Conservation (phyloP, 2,888 invertebrate genomes). For the Ischnus inquisitorius region DNA sequence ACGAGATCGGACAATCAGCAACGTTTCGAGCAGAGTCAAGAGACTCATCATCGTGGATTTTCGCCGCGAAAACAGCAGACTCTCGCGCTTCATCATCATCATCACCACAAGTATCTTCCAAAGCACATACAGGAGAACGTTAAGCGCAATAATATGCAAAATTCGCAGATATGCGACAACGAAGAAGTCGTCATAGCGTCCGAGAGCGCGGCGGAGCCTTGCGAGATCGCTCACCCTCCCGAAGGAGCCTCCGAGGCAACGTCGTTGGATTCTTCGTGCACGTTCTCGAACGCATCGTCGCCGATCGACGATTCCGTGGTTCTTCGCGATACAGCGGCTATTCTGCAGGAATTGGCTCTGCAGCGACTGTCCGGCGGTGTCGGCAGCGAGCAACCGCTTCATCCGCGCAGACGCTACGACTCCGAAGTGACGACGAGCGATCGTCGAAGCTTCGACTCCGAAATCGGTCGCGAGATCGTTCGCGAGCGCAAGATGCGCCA, state of each 20-base stretch:
- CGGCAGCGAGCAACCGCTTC: slow-evolving; percentile 75
- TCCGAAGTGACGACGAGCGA: slow-evolving; percentile 77
- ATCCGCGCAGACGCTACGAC: slow-evolving; percentile 77
- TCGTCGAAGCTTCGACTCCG: slow-evolving; percentile 85
- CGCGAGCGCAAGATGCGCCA: slow-evolving; percentile 85
- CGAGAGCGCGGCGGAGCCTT: slow-evolving; percentile 82
- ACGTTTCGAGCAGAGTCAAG: slow-evolving; percentile 65
- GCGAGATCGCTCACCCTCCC: slow-evolving; percentile 82
- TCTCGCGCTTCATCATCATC: slow-evolving; percentile 59
- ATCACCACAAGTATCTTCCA: slow-evolving; percentile 74
- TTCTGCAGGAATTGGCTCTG: slow-evolving; percentile 82
- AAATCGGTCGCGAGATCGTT: slow-evolving; percentile 86
- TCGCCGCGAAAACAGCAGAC: slow-evolving; percentile 75
- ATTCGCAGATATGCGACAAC: slow-evolving; percentile 73
- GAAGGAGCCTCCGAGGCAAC: slow-evolving; percentile 81
- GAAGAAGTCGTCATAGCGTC: slow-evolving; percentile 80
- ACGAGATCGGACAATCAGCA: slow-evolving; percentile 67
- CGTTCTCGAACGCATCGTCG: slow-evolving; percentile 79
- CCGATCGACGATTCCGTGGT: slow-evolving; percentile 80
- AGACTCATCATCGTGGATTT: slow-evolving; percentile 73
- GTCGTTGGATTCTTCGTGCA: slow-evolving; percentile 77
- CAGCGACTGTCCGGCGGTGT: slow-evolving; percentile 82
- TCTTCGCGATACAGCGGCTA: slow-evolving; percentile 82
- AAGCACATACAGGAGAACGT: slow-evolving; percentile 73
- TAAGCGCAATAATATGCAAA: slow-evolving; percentile 73